Conservation (phyloP, 2,113 vertebrate genomes). For the Spermophilus dauricus region DNA sequence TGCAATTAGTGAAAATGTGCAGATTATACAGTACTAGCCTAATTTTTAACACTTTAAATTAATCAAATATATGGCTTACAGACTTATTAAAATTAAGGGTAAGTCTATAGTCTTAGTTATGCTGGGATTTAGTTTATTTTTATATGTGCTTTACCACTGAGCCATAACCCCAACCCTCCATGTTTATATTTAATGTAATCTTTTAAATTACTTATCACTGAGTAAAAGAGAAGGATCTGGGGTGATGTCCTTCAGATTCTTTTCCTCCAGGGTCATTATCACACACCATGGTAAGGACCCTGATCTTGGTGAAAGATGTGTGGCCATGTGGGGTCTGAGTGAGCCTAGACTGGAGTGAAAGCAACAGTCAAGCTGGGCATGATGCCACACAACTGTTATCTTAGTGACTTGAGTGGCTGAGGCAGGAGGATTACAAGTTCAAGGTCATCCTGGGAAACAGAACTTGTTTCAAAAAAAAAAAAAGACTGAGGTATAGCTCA, state of each 20-base stretch:
- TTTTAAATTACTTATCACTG: not conserved
- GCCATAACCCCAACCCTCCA: not conserved
- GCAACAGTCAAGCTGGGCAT: not conserved
- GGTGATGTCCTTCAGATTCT: not conserved
- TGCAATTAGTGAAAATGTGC: slow-evolving; percentile 42
- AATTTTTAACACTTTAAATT: slow-evolving; percentile 58
- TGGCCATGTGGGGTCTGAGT: not conserved
- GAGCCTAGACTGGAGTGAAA: not conserved
- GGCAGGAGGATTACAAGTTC: too few species aligned
- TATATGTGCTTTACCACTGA: not conserved
- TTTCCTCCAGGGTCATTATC: not conserved
- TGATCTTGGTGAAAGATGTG: too few species aligned
- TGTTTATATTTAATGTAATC: not conserved
- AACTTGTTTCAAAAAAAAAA: too few species aligned
- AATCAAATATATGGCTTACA: slow-evolving; percentile 30
- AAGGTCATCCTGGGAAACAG: too few species aligned
- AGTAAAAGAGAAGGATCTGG: not conserved
- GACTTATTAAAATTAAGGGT: slow-evolving; percentile 42
- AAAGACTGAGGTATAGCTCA: too few species aligned
- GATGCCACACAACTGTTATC: too few species aligned
- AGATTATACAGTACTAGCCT: not conserved
- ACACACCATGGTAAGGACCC: not conserved
- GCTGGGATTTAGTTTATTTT: slow-evolving; percentile 20
- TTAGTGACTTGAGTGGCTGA: too few species aligned
- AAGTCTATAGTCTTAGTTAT: slow-evolving; percentile 53